Base-by-base conservation (phyloP, 2,797 vertebrate species). In the Potorous gilbertii region DNA sequence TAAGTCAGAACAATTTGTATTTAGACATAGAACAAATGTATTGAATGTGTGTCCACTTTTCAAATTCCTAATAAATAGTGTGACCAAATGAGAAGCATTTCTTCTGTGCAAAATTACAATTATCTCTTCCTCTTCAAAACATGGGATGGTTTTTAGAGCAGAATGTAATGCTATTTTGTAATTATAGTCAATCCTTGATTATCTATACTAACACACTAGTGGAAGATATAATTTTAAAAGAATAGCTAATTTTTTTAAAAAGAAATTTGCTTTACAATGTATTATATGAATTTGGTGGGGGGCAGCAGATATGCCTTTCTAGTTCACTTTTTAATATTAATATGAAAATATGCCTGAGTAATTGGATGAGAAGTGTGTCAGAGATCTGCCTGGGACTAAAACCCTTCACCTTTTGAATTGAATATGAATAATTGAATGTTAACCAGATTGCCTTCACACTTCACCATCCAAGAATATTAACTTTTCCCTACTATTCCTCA, bases 181-280 rank as follows among this genome's bases (percentile, higher is more conserved):
- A 94, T 46, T 56, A 91, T 0, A 87, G 5, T 95, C 29, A 94
- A 59, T 10, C 46, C 62, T 21, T 94, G 91, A 93, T 59, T 34
- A 31, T 59, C 10, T 96, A 0, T 52, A 55, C n/a, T 91, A 95
- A 28, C 92, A 90, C 90, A 34, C 11, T 27, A 31, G 10, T 90
- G 93, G 92, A 95, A 92, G 24, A 96, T 96, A 92, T n/a, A 94
- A 97, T 74, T 55, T 24, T 11, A 95, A 96, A 95, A 21, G 91
- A 92, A 59, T 31, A 31, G 59, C 59, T 74, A n/a, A 74, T 4
- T 74, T n/a, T n/a, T 18, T 52, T 52, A 5, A 52, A n/a, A 91
- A 90, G 93, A 97, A 57, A 56, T 93, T 93, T 96, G 31, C 62
- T 57, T 96, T 46, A 56, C 27, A 91, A 92, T 94, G 54, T 52